Conservation (phyloP, 2,113 vertebrate genomes). For the Perccottus glenii region DNA sequence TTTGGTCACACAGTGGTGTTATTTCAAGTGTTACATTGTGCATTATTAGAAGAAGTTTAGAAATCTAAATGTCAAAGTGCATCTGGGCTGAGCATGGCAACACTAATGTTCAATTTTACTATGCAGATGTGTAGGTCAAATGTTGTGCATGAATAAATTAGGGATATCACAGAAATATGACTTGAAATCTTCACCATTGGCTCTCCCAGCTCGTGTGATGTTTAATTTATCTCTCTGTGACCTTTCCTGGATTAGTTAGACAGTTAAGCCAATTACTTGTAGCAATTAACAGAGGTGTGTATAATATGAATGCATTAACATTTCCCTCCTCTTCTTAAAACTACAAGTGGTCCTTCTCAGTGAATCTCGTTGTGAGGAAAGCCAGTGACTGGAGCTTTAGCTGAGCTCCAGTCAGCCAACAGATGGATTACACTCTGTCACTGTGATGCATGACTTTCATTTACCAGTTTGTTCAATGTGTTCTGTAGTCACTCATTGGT, state of each 20-base stretch:
- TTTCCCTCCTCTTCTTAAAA: conserved; percentile 1
- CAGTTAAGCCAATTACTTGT: conserved; percentile 1
- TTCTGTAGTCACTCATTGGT: conserved; percentile 62
- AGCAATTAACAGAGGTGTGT: conserved; percentile 8
- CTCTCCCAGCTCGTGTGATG: not conserved
- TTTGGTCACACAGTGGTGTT: too few relatives aligned
- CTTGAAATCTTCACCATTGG: not conserved
- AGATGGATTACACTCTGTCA: conserved; percentile 64
- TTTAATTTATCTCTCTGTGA: conserved; percentile 9
- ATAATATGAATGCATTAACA: conserved; percentile 10
- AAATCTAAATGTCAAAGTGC: too few relatives aligned
- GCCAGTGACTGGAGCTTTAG: conserved; percentile 38
- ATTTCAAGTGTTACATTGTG: too few relatives aligned
- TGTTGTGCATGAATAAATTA: too few relatives aligned
- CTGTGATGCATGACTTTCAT: conserved; percentile 68
- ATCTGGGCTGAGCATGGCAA: too few relatives aligned
- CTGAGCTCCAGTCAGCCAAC: conserved; percentile 54
- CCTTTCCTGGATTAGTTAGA: conserved; percentile 3
- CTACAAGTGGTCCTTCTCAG: conserved; percentile 1
- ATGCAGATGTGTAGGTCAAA: too few relatives aligned
- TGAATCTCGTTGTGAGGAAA: conserved; percentile 24
- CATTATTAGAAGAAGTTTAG: too few relatives aligned
- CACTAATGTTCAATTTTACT: too few relatives aligned
- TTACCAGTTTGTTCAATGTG: conserved; percentile 56
- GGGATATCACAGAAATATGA: too few relatives aligned